phyloP scores from a whole-genome alignment of 2,113 vertebrate species.

The Oxyura jamaicensis region DNA sequence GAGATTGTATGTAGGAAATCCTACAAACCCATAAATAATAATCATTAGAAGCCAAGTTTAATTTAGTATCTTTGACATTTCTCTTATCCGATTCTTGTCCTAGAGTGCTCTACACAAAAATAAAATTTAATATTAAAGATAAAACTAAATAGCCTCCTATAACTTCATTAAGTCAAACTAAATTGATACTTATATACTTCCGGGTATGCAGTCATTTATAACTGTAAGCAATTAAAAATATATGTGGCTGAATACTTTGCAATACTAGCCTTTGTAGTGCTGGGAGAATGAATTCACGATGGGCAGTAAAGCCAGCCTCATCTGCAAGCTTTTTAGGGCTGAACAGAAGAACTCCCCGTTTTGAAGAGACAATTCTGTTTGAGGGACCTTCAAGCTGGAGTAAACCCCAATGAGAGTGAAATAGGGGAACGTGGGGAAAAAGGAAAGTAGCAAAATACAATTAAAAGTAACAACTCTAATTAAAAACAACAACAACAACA shows the following conservation, averaged over 20 bases:
- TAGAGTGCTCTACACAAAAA: neutral
- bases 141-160: conserved; percentile 14
- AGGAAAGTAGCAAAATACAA: too few relatives aligned
- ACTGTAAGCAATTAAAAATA: neutral
- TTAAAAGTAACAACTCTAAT: too few relatives aligned
- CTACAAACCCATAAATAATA: neutral
- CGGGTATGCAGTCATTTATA: neutral
- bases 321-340: neutral
- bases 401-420: too few relatives aligned
- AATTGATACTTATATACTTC: conserved; percentile 28
- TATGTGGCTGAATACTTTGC: too few relatives aligned
- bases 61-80: neutral
- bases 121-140: conserved; percentile 15
- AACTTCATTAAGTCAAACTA: conserved; percentile 30
- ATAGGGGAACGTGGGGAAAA: too few relatives aligned
- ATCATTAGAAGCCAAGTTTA: neutral
- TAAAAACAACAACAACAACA: too few relatives aligned
- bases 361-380: too few relatives aligned
- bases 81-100: neutral
- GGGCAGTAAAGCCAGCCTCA: neutral
- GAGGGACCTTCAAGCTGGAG: too few relatives aligned
- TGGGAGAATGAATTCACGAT: neutral
- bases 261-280: rapidly evolving
- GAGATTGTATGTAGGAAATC: neutral
- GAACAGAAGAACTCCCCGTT: too few relatives aligned